phyloP scores from a whole-genome alignment of 2,113 vertebrate genomes.

The Ochotona princeps region DNA sequence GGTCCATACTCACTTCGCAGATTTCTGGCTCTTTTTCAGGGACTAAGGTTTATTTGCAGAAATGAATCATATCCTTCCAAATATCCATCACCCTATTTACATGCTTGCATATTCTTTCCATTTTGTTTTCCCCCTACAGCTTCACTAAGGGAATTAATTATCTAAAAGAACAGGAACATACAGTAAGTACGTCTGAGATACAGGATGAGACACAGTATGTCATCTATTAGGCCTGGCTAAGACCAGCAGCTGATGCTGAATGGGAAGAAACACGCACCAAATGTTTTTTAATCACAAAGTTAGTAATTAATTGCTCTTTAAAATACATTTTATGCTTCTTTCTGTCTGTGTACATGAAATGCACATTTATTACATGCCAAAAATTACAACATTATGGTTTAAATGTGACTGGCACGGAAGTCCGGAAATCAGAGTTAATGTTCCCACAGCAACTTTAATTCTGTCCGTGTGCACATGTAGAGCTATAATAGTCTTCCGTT shows the following conservation, averaged over 20 bases:
- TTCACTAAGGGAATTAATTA: slow-evolving; percentile 83
- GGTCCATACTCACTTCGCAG: slow-evolving; percentile 79
- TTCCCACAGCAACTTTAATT: slow-evolving; percentile 83
- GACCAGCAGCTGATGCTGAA: slow-evolving; percentile 84
- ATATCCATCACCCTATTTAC: slow-evolving; percentile 81
- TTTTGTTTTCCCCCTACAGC: slow-evolving; percentile 78
- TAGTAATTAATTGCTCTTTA: slow-evolving; percentile 85
- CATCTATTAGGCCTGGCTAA: slow-evolving; percentile 84
- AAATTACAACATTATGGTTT: slow-evolving; percentile 83
- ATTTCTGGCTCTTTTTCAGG: slow-evolving; percentile 77
- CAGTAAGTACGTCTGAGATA: slow-evolving; percentile 83
- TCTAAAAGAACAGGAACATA: slow-evolving; percentile 81
- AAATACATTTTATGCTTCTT: slow-evolving; percentile 84
- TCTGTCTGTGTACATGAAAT: slow-evolving; percentile 84
- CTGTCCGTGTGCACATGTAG: slow-evolving; percentile 74
- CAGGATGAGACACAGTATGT: slow-evolving; percentile 82
- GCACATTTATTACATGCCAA: slow-evolving; percentile 82
- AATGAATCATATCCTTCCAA: slow-evolving; percentile 82
- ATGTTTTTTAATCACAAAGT: slow-evolving; percentile 84
- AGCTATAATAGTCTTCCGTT: slow-evolving; percentile 61
- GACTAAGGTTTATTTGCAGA: slow-evolving; percentile 75
- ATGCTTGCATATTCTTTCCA: slow-evolving; percentile 81
- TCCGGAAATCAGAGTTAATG: slow-evolving; percentile 82
- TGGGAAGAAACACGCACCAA: slow-evolving; percentile 82
- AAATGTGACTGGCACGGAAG: slow-evolving; percentile 82